These are phyloP conservation scores for Lichenostomus cassidix DNA, from an alignment of 2,113 vertebrate species.

Conservation along the genomic window DNA sequence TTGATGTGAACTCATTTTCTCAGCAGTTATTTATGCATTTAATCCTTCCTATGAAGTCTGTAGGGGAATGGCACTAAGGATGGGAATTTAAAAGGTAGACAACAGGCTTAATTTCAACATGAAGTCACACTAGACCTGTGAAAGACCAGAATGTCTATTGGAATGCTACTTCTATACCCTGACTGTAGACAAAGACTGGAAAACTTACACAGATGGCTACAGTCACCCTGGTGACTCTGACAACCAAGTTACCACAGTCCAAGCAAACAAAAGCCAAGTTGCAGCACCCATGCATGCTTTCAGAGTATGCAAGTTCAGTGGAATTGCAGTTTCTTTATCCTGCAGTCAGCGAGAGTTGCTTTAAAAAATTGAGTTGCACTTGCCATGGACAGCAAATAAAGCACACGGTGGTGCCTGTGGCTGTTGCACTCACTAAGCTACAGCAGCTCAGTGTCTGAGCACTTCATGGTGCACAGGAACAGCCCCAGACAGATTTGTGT, in stretches of 20 bases:
- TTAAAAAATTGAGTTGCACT: not conserved
- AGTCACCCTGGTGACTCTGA: not conserved
- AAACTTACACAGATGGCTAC: not conserved
- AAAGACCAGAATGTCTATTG: not conserved
- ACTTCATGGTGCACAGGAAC: not conserved
- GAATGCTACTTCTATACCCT: not conserved
- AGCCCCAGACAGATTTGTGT: not conserved
- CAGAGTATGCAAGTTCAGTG: not conserved
- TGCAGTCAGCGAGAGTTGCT: not conserved
- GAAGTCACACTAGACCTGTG: not conserved
- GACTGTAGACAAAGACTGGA: not conserved
- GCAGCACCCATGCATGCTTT: accelerated
- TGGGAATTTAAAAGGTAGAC: not conserved
- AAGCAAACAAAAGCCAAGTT: not conserved
- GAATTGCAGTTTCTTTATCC: not conserved
- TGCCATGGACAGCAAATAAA: not conserved
- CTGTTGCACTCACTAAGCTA: not conserved
- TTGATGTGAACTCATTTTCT: not conserved
- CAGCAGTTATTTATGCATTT: not conserved
- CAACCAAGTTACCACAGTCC: not conserved
- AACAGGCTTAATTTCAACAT: not conserved
- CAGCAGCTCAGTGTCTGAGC: not conserved
- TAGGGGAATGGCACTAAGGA: not conserved
- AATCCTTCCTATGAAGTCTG: not conserved
- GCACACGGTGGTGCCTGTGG: accelerated